phyloP scores from a whole-genome alignment of 1,140 invertebrate genomes.

The Zeugodacus cucurbitae region DNA sequence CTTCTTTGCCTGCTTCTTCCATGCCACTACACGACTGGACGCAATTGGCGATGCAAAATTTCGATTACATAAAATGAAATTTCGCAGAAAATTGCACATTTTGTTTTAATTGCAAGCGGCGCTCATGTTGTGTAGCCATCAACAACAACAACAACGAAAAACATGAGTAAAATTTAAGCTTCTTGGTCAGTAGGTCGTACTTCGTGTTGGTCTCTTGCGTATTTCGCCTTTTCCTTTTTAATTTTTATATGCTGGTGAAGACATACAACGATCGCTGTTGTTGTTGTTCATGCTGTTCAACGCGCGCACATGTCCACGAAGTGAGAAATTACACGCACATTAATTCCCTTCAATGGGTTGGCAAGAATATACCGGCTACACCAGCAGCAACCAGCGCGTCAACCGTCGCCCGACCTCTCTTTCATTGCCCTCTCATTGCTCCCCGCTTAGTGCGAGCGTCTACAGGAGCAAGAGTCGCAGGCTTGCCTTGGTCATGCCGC shows the following conservation, averaged over 20 bases:
- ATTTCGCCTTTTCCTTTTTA: background rate
- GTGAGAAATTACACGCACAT: constrained; percentile 46
- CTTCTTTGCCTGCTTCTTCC: background rate
- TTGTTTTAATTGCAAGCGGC: constrained; percentile 40
- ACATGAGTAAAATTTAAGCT: background rate
- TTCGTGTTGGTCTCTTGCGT: background rate
- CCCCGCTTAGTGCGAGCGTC: background rate
- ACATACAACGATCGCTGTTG: background rate
- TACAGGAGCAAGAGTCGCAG: background rate
- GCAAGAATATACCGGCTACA: background rate
- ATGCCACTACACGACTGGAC: background rate
- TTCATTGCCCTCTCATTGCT: background rate
- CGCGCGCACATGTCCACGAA: constrained; percentile 41
- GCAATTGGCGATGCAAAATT: constrained; percentile 40
- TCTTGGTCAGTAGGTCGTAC: background rate
- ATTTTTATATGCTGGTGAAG: background rate
- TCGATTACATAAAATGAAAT: constrained; percentile 41
- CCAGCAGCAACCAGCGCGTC: background rate
- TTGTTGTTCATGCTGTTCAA: background rate
- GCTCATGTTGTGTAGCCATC: background rate
- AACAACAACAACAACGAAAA: background rate
- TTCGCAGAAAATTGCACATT: constrained; percentile 43
- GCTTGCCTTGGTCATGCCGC: background rate
- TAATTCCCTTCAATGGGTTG: constrained; percentile 43
- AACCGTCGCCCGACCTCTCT: background rate